phyloP scores from a whole-genome alignment of 1,140 invertebrate species.

The Anastrepha ludens region DNA sequence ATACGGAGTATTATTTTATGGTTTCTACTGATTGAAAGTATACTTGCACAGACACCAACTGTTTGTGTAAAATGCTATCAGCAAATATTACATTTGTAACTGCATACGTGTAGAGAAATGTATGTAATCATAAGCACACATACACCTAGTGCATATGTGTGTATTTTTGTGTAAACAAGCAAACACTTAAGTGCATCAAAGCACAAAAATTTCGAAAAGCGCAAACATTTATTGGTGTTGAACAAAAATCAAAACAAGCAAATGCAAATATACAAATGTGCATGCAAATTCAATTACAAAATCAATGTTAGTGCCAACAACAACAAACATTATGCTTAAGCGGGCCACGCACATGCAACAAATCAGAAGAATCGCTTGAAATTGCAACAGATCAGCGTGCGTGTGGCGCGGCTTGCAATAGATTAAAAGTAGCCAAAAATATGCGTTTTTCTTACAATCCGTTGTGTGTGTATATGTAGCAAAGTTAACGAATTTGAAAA shows the following conservation, averaged over 20 bases:
- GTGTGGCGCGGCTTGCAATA: too few relatives aligned
- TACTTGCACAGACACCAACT: not conserved
- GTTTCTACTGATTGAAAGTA: not conserved
- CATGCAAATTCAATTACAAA: slow-evolving; percentile 17
- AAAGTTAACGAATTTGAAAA: too few relatives aligned
- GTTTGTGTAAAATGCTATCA: not conserved
- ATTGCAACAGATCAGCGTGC: too few relatives aligned
- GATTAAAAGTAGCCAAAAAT: too few relatives aligned
- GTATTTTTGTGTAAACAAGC: not conserved
- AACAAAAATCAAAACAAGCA: not conserved
- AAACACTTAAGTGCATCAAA: not conserved
- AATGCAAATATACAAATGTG: not conserved
- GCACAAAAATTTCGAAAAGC: not conserved
- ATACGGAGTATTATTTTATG: not conserved
- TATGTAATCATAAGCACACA: not conserved
- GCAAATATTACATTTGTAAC: not conserved
- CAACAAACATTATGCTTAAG: not conserved
- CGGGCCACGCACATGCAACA: too few relatives aligned
- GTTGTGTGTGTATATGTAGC: too few relatives aligned
- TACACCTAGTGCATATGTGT: not conserved
- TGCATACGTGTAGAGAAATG: not conserved
- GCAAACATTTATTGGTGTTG: not conserved
- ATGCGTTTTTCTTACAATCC: too few relatives aligned
- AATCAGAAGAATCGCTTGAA: too few relatives aligned
- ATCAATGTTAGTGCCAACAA: not conserved